phyloP scores from a whole-genome alignment of 1,140 invertebrate species.

The Prorops nasuta region DNA sequence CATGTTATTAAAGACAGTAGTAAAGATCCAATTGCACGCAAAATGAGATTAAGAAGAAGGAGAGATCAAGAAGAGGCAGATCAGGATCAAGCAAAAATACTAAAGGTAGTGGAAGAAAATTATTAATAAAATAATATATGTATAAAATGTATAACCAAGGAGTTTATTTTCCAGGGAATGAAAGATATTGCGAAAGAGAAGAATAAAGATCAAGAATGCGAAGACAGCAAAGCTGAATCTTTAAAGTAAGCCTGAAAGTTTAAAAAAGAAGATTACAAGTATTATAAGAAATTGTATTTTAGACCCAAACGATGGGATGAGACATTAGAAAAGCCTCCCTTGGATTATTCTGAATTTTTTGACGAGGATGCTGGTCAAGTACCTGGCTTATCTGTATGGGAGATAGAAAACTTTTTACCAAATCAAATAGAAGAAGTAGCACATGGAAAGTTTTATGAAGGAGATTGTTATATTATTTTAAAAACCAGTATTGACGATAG shows the following conservation, averaged over 20 bases:
- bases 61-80: slow-evolving; percentile 78
- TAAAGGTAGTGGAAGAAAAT: slow-evolving; percentile 65
- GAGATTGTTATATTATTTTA: slow-evolving; percentile 97
- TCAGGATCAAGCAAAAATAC: slow-evolving; percentile 90
- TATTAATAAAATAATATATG: slow-evolving; percentile 9
- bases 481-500: slow-evolving; percentile 88
- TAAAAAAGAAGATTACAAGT: not conserved
- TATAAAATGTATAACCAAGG: not conserved
- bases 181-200: slow-evolving; percentile 95
- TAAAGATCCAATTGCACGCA: slow-evolving; percentile 91
- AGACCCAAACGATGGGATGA: slow-evolving; percentile 92
- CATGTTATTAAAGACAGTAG: slow-evolving; percentile 54
- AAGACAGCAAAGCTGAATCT: slow-evolving; percentile 67
- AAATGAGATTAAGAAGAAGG: slow-evolving; percentile 79
- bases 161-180: slow-evolving; percentile 71
- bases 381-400: slow-evolving; percentile 88
- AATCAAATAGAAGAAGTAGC: slow-evolving; percentile 88
- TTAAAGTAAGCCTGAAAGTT: slow-evolving; percentile 58
- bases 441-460: slow-evolving; percentile 98
- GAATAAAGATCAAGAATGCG: slow-evolving; percentile 64
- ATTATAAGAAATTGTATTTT: not conserved
- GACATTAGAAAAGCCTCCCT: slow-evolving; percentile 86
- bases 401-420: slow-evolving; percentile 98
- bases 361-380: slow-evolving; percentile 95
- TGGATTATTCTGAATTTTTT: slow-evolving; percentile 99